phyloP scores from a whole-genome alignment of 1,140 invertebrate species.

The Asbolus verrucosus region DNA sequence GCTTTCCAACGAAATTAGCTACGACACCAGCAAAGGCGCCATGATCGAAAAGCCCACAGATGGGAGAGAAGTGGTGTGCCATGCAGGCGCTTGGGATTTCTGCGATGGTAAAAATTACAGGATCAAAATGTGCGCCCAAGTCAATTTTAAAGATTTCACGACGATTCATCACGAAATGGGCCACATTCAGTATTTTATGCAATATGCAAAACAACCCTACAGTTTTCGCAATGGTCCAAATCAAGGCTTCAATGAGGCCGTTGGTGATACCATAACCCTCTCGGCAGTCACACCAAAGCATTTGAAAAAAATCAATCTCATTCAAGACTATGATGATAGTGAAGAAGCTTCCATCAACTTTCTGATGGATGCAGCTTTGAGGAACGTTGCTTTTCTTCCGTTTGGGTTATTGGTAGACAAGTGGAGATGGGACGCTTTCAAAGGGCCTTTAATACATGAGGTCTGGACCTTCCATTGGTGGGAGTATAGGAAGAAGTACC shows the following conservation, averaged over 20 bases:
- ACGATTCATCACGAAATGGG: conserved; percentile 92
- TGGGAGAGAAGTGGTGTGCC: conserved; percentile 83
- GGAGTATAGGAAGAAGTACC: conserved; percentile 77
- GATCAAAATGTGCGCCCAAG: conserved; percentile 89
- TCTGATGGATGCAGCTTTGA: conserved; percentile 71
- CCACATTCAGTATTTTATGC: conserved; percentile 87
- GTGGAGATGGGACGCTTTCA: conserved; percentile 90
- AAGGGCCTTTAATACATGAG: conserved; percentile 75
- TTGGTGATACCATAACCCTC: conserved; percentile 88
- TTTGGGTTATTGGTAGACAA: conserved; percentile 88
- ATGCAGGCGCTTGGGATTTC: conserved; percentile 93
- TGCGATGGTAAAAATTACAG: conserved; percentile 86
- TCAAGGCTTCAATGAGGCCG: conserved; percentile 90
- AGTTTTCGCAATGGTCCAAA: conserved; percentile 86
- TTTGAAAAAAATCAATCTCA: conserved; percentile 79
- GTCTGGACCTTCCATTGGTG: conserved; percentile 85
- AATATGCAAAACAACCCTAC: conserved; percentile 82
- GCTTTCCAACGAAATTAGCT: conserved; percentile 70
- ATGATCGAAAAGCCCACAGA: conserved; percentile 84
- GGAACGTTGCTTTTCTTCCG: conserved; percentile 90
- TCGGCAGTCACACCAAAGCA: conserved; percentile 86
- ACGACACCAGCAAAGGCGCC: conserved; percentile 70
- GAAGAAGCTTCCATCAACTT: conserved; percentile 61
- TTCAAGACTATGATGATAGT: conserved; percentile 68
- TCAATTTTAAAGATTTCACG: conserved; percentile 81